A percentile compares a stretch with the other conserved stretches of the same genome.
phyloP scores from a whole-genome alignment of 2,888 invertebrate genomes.

The Malachius bipustulatus region DNA sequence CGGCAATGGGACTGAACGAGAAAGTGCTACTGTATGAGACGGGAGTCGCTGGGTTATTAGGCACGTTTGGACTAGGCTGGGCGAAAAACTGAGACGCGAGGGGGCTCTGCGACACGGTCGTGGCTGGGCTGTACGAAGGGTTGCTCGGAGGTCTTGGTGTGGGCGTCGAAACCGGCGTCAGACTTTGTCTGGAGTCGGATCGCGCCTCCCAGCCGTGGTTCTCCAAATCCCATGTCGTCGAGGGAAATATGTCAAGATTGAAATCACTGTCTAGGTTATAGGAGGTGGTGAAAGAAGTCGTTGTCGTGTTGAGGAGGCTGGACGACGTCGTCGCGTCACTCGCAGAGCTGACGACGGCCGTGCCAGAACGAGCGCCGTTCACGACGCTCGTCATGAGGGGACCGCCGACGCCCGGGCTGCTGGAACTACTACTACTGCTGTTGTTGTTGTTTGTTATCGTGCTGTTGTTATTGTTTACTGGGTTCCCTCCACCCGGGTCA shows the following conservation, averaged over 20 bases:
- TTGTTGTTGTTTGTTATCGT: not conserved
- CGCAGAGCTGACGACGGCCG: conserved; percentile 26
- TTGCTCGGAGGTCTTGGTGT: conserved; percentile 47
- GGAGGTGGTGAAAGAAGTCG: conserved; percentile 22
- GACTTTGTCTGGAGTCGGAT: conserved; percentile 53
- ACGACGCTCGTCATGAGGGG: conserved; percentile 62
- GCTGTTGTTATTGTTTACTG: conserved; percentile 15
- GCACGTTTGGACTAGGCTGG: conserved; percentile 41
- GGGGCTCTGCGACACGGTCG: conserved; percentile 34
- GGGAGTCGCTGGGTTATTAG: conserved; percentile 28
- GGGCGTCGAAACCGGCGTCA: conserved; percentile 48
- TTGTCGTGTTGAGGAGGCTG: conserved; percentile 24
- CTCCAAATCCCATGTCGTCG: conserved; percentile 49
- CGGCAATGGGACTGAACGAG: conserved; percentile 52
- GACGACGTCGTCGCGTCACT: conserved; percentile 26
- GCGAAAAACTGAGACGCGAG: conserved; percentile 40
- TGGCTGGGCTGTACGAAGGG: conserved; percentile 35
- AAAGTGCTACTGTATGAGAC: conserved; percentile 42
- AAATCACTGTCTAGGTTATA: conserved; percentile 36
- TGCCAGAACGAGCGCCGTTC: conserved; percentile 46
- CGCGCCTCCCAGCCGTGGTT: conserved; percentile 34
- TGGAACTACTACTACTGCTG: conserved; percentile 8
- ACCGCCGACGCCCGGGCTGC: conserved; percentile 46
- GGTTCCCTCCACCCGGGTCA: conserved; percentile 32
- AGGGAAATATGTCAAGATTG: conserved; percentile 42